A percentile compares a stretch with the other conserved stretches of the same genome.
Conservation (phyloP, 2,113 vertebrate genomes). For the Plotosus lineatus region DNA sequence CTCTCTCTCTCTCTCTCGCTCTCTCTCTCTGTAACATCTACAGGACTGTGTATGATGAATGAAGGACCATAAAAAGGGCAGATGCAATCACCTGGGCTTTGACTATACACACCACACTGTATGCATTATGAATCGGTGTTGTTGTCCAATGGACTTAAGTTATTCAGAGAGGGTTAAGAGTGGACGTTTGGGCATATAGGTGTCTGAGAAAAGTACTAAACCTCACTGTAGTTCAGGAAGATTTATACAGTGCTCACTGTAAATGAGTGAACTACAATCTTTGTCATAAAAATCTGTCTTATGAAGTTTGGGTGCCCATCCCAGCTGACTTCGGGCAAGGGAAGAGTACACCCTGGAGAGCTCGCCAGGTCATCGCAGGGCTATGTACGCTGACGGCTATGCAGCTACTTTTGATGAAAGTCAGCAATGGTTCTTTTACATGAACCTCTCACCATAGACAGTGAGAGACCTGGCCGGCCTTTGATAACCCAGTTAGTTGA, state of each 20-base stretch:
- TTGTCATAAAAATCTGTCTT: no score
- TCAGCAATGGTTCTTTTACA: no score
- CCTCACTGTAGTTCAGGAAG: background rate
- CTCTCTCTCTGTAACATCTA: background rate
- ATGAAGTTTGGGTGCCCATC: no score
- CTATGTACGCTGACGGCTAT: no score
- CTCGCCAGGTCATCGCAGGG: no score
- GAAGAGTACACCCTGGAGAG: no score
- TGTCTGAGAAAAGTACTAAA: background rate
- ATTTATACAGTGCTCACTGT: background rate
- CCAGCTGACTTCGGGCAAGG: no score
- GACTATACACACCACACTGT: conserved; percentile 47
- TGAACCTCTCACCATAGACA: no score
- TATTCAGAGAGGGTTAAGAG: conserved; percentile 29
- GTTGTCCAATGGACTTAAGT: conserved; percentile 7
- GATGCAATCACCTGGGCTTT: conserved; percentile 51
- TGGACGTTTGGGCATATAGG: conserved; percentile 15
- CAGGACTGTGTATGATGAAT: conserved; percentile 42
- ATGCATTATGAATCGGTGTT: conserved; percentile 49
- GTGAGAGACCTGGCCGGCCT: no score
- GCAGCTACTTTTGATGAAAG: no score
- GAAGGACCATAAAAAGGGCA: conserved; percentile 43
- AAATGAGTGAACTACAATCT: no score
- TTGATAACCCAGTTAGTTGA: no score
- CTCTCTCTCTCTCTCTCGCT: background rate